Evolutionary conservation across 2,113 vertebrate genomes (phyloP), one percentile per base, ranked within the genome.

Genomic region (Austrofundulus limnaeus): DNA sequence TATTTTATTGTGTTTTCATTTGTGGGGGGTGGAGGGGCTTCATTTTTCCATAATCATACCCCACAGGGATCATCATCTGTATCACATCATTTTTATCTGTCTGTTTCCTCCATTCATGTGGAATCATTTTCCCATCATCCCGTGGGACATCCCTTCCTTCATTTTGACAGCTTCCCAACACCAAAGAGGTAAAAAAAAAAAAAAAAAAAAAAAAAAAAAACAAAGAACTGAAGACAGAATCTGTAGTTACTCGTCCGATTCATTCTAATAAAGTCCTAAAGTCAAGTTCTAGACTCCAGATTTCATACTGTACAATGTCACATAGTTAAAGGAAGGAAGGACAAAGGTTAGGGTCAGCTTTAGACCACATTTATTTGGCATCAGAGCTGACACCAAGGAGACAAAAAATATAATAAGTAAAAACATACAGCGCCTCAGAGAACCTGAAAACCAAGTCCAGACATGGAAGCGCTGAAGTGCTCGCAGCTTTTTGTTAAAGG

Each of bases 171-270:
- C 94, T 95, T 66, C 94, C 94, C 73, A 93, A 92, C 69, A 93
- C 92, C 49, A 91, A 93, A 45, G 93, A 95, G 94, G 94, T 94
- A 94, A 95, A 88, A 11, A 39, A 38, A 25, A 55, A 39, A 34
- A 1, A 9, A 20, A 11, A 39, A 38, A 25, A 55, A 39, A 34
- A 1, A 9, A 20, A n/a, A n/a, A n/a, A n/a, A 11, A 39, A 38
- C 34, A 55, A 39, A 34, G 2, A 9, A 20, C n/a, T 4, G 12
- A 23, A 43, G 41, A 42, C 11, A 21, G 14, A 45, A 12, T 1
- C 7, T 14, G 11, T 31, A 56, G 11, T 25, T 54, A 0, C 25
- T 39, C 2, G 3, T 61, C 31, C 25, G 31, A 38, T 25, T 31
- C 2, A 13, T 13, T 43, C 23, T 19, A 14, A 11, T 11, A 45